phyloP scores from a whole-genome alignment of 2,888 invertebrate genomes.

The Tachina fera region DNA sequence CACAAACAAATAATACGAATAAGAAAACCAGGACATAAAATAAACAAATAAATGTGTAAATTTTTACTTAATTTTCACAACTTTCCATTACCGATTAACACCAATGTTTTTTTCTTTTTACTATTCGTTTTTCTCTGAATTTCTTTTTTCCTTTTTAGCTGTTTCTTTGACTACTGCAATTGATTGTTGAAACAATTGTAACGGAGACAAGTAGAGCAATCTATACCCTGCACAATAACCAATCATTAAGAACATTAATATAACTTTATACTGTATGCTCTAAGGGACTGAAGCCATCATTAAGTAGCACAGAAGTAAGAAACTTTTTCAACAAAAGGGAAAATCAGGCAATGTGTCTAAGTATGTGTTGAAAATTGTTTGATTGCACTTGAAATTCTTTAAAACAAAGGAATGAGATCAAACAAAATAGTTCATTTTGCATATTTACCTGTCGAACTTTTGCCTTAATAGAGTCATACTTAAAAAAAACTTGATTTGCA shows the following conservation, averaged over 20 bases:
- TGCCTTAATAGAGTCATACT: no score
- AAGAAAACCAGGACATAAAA: background rate
- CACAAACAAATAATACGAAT: background rate
- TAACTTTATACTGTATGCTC: conserved; percentile 25
- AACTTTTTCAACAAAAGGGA: background rate
- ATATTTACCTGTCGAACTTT: no score
- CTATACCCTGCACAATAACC: conserved; percentile 26
- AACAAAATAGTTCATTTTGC: background rate
- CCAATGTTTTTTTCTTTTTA: background rate
- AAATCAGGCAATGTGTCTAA: background rate
- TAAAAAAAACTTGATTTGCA: no score
- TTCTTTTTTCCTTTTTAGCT: background rate
- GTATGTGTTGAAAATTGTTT: background rate
- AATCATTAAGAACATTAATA: conserved; percentile 53
- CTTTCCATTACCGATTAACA: background rate
- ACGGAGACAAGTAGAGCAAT: conserved; percentile 6
- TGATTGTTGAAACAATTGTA: conserved; percentile 9
- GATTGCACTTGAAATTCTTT: background rate
- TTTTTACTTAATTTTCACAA: conserved; percentile 14
- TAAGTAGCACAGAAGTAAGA: background rate
- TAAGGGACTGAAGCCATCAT: conserved; percentile 25
- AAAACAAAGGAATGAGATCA: background rate
- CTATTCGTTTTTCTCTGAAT: background rate
- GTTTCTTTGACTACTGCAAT: conserved; percentile 9
- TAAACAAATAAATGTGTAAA: background rate